Base-by-base conservation (phyloP, 2,113 vertebrate genomes). In the Tapirus terrestris region DNA sequence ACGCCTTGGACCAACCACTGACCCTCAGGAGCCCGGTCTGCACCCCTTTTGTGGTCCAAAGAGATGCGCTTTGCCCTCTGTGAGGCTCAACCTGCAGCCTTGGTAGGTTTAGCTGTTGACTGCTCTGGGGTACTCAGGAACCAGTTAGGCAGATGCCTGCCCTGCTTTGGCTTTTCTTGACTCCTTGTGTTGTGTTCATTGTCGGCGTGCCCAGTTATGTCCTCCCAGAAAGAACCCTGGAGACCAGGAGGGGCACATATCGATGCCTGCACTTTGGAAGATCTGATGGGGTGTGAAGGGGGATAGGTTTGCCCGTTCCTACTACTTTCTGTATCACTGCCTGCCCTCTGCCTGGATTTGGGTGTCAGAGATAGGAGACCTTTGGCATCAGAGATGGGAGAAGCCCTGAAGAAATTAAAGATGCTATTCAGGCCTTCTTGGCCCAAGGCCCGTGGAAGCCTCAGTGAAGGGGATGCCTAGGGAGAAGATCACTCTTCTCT, bases 111-210 rank as follows among this genome's bases (percentile, higher is more conserved):
- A 20, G 45, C 60, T 29, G 1, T 80, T 5, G 48, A 39, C 39
- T 2, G 36, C 67, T 84, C 23, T 3, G 6, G 63, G 61, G 43
- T 23, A 12, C 58, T 65, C 12, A 36, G 88, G 61, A 70, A 43
- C 12, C 68, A 39, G 72, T 8, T 51, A 3, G 56, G 48, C 80
- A 70, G 48, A 31, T 0, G 11, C 65, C 48, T 17, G 4, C 27
- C 20, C 45, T 12, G 25, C 53, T 8, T 25, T 3, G 29, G 36
- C 51, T 36, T 61, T 65, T 87, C 82, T 39, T n/a, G 33, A 16
- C 29, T 12, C 29, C 6, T 87, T 60, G 4, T 0, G 0, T 10
- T 9, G 9, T 8, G 11, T 21, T 75, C 14, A 1, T 9, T 33
- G 8, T 61, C 51, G 68, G 31, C 4, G 2, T n/a, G 13, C 45